Base-by-base conservation (phyloP, 2,113 vertebrate species). In the Anseranas semipalmata region DNA sequence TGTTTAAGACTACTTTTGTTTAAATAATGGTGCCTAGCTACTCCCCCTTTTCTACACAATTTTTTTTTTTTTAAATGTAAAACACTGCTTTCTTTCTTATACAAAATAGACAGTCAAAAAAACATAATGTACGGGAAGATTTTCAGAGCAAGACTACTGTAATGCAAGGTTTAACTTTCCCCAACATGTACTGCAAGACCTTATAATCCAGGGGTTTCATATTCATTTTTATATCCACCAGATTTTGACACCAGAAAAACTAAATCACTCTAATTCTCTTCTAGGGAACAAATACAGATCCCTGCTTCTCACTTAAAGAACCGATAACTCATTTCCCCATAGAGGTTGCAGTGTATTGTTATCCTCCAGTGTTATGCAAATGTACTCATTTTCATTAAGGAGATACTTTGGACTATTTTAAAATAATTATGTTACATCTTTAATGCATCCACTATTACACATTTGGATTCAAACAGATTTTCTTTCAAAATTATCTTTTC, bases 391-490 rank as follows among this genome's bases (percentile, higher is more conserved):
- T 89, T 91, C 52, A 92, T 93, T 68, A 85, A 82, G 35, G 48
- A 95, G 71, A 68, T 92, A 85, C 70, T 93, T 76, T 65, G 70
- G 74, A 85, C 62, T 91, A 75, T 32, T 95, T 95, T 87, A 89
- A 95, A 92, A 85, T 91, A 93, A 68, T 79, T 72, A 19, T 3
- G 1, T 79, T 89, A 63, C 43, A 84, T 63, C 33, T 93, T 76
- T 91, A 93, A 93, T 66, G 67, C 39, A 73, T 37, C 52, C 63
- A 89, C 71, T 62, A 27, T 77, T 76, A 65, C 6, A 43, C 45
- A 37, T 30, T 53, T 68, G 76, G 43, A 68, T 93, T 85, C 58
- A 45, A 94, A 45, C 9, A 45, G 43, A 50, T 71, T 82, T 68
- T 82, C 71, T 85, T 72, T 62, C 58, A 41, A 65, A 12, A 73